Base-by-base conservation (phyloP, 2,888 invertebrate genomes). In the Lochmaea capreae region DNA sequence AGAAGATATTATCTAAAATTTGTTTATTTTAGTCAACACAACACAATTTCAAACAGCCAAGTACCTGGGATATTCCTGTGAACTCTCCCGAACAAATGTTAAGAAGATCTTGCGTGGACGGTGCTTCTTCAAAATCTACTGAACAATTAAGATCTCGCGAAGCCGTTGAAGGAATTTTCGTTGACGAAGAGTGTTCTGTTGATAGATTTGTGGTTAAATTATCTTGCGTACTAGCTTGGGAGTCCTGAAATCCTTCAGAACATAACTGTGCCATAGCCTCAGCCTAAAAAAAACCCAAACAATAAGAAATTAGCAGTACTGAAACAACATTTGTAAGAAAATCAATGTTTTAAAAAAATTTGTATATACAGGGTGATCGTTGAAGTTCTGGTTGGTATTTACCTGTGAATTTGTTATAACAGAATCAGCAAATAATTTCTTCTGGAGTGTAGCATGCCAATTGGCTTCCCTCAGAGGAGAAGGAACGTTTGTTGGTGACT, bases 181-280 rank as follows among this genome's bases (percentile, higher is more conserved):
- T 11, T 46, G 59, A 18, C 39, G 18, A 12, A 66, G 26, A 22
- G 39, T 43, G 49, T 18, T 54, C 54, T 10, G 54, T 18, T 9
- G 54, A n/a, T 54, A 33, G 42, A 52, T 9, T 42, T 39, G 18
- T 10, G 4, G n/a, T 63, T 18, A 42, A 43, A 42, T 18, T 18
- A 18, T 63, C 62, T 12, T 43, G 62, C 1, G 33, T 61, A 26
- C 12, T 39, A 5, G 16, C 71, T 74, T 79, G 79, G 1, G 77
- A 76, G 16, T 70, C 73, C 3, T 80, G 66, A 77, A 87, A 87
- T 78, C 81, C 82, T 39, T 87, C 87, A 0, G 91, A 90, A 81
- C 90, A 91, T 71, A 92, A 84, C 26, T 87, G 88, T 71, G 89
- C 87, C 12, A 92, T 84, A 66, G 89, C 89, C 43, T 89, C 89